Evolutionary conservation across 2,888 invertebrate species (phyloP).

Genomic region (Pandemis corylana): DNA sequence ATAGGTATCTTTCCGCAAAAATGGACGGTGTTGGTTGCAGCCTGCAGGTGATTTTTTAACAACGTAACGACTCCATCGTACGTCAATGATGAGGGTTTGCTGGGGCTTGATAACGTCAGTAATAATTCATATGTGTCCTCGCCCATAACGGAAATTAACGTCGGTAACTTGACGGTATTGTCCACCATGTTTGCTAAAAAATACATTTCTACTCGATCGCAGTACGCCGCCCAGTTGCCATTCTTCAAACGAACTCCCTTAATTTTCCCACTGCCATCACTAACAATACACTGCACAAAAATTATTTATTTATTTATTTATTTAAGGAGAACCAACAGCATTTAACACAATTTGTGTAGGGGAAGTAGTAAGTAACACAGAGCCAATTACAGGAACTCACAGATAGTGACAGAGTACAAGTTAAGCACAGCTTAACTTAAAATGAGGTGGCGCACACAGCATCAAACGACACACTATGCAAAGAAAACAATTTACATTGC

Average conservation of each 20-base stretch:
- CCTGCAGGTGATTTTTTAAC: not conserved
- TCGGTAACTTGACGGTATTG: constrained; percentile 4
- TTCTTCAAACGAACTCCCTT: not conserved
- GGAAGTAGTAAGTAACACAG: too few relatives aligned
- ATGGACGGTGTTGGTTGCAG: constrained; percentile 14
- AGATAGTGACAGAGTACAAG: too few relatives aligned
- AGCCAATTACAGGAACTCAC: too few relatives aligned
- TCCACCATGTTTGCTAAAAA: constrained; percentile 2
- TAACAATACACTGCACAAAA: too few relatives aligned
- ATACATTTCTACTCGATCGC: constrained; percentile 1
- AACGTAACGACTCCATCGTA: not conserved
- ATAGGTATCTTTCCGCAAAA: constrained; percentile 24
- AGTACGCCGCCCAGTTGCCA: not conserved
- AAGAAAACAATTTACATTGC: too few relatives aligned
- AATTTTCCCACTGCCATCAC: not conserved
- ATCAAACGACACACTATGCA: too few relatives aligned
- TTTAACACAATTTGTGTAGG: too few relatives aligned
- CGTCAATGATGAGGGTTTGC: not conserved
- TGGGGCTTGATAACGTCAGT: not conserved
- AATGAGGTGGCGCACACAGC: too few relatives aligned
- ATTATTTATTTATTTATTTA: too few relatives aligned
- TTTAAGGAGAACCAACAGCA: too few relatives aligned
- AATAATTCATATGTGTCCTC: constrained; percentile 11
- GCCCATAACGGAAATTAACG: constrained; percentile 10
- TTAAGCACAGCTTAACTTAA: too few relatives aligned